Evolutionary conservation across 2,888 invertebrate species (phyloP).

Genomic region (Rhodophaea formosa): DNA sequence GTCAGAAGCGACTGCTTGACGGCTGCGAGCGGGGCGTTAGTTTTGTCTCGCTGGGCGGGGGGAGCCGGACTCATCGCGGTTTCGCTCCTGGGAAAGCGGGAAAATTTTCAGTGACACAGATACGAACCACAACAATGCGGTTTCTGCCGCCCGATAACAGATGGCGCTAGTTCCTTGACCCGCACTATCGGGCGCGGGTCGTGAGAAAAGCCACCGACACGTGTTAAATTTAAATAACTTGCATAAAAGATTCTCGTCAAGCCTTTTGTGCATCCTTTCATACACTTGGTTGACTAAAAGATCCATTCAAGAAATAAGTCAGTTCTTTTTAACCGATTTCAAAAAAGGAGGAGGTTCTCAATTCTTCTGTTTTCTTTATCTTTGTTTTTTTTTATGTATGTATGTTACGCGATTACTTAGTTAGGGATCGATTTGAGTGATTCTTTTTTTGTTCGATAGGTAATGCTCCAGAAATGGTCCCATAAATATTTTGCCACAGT

Average conservation of each 20-base stretch:
- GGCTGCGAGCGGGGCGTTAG: slow-evolving; percentile 40
- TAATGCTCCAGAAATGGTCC: too few relatives aligned
- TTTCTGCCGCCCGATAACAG: slow-evolving; percentile 61
- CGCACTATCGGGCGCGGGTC: slow-evolving; percentile 22
- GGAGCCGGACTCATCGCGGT: slow-evolving; percentile 71
- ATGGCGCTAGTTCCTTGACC: slow-evolving; percentile 56
- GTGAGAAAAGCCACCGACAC: slow-evolving; percentile 30
- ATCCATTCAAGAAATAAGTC: too few relatives aligned
- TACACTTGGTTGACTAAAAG: too few relatives aligned
- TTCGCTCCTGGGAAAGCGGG: slow-evolving; percentile 77
- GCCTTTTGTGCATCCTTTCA: too few relatives aligned
- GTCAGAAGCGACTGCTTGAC: slow-evolving; percentile 61
- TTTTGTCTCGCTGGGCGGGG: slow-evolving; percentile 70
- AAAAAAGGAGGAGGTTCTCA: too few relatives aligned
- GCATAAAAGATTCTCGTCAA: not conserved
- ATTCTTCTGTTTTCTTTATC: too few relatives aligned
- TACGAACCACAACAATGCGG: slow-evolving; percentile 53
- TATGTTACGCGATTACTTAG: too few relatives aligned
- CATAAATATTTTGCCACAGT: too few relatives aligned
- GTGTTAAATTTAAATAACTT: not conserved
- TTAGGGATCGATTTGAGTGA: too few relatives aligned
- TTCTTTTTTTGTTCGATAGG: too few relatives aligned
- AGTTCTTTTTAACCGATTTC: too few relatives aligned
- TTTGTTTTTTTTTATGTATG: too few relatives aligned
- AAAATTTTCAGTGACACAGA: slow-evolving; percentile 67